Evolutionary conservation across 2,888 invertebrate genomes (phyloP).

Genomic region (Hylaea fasciaria): DNA sequence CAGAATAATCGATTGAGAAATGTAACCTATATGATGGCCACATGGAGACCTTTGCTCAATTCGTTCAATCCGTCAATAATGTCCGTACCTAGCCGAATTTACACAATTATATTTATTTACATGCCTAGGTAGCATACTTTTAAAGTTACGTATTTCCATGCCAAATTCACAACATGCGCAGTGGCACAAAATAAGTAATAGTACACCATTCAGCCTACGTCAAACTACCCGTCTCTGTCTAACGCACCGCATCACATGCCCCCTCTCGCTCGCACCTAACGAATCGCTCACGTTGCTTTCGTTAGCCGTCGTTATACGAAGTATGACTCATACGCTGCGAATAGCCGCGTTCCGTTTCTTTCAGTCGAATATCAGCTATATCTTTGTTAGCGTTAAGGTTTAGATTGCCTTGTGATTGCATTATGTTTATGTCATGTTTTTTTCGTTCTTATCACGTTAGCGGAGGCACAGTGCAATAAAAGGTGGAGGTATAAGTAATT

Average conservation of each 20-base stretch:
- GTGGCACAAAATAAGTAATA: too few relatives aligned
- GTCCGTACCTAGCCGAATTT: too few relatives aligned
- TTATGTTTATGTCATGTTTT: constrained; percentile 12
- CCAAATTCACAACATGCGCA: not conserved
- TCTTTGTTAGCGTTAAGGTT: not conserved
- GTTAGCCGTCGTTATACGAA: constrained; percentile 27
- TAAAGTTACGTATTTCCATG: too few relatives aligned
- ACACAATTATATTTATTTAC: too few relatives aligned
- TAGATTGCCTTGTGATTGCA: constrained; percentile 3
- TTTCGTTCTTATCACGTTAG: not conserved
- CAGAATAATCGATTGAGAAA: too few relatives aligned
- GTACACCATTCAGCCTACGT: not conserved
- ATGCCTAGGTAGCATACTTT: too few relatives aligned
- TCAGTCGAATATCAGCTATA: constrained; percentile 18
- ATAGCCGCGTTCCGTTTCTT: constrained; percentile 21
- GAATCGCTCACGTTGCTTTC: constrained; percentile 7
- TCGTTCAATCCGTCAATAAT: too few relatives aligned
- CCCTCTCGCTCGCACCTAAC: constrained; percentile 21
- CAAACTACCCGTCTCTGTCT: constrained; percentile 12
- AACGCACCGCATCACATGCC: not conserved
- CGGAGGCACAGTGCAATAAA: not conserved
- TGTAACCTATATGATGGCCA: too few relatives aligned
- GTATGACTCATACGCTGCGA: constrained; percentile 31
- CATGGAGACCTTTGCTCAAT: too few relatives aligned
- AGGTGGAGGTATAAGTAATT: too few relatives aligned